Conservation (phyloP, 2,113 vertebrate genomes). For the Lampris incognitus region DNA sequence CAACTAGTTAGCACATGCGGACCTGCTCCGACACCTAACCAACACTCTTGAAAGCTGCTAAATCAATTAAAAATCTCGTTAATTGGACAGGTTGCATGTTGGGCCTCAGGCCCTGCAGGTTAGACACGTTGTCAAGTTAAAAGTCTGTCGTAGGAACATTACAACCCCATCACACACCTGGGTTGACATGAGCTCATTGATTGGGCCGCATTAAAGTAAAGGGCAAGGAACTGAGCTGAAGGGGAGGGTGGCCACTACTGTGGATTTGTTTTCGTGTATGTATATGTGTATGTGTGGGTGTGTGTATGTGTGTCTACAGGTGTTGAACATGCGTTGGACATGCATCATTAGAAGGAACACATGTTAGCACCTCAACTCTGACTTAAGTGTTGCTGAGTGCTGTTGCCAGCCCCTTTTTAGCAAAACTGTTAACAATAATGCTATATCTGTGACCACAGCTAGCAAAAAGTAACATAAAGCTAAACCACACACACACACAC, state of each 20-base stretch:
- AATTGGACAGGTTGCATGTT: conserved; percentile 67
- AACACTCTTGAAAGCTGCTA: conserved; percentile 59
- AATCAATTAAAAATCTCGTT: conserved; percentile 74
- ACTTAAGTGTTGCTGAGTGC: conserved; percentile 36
- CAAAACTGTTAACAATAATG: conserved; percentile 40
- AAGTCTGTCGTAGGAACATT: conserved; percentile 28
- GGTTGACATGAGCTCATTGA: conserved; percentile 30
- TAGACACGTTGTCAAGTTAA: conserved; percentile 3
- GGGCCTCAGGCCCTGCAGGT: conserved; percentile 48
- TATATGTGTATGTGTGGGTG: neutral
- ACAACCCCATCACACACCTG: neutral
- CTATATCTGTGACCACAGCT: conserved; percentile 15
- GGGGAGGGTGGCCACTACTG: neutral
- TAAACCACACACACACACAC: neutral
- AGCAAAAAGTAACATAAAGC: conserved; percentile 35
- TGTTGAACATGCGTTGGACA: neutral
- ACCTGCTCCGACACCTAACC: conserved; percentile 66
- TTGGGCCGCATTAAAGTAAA: conserved; percentile 17
- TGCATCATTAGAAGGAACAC: conserved; percentile 44
- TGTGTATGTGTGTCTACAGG: neutral
- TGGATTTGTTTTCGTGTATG: neutral
- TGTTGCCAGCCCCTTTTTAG: conserved; percentile 61
- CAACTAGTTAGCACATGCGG: conserved; percentile 77
- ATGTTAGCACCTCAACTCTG: conserved; percentile 62
- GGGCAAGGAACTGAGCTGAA: neutral